A percentile compares a stretch with the other conserved stretches of the same genome.
Evolutionary conservation across 2,113 vertebrate genomes (phyloP).

Genomic region (Phrynosoma blainvillii): DNA sequence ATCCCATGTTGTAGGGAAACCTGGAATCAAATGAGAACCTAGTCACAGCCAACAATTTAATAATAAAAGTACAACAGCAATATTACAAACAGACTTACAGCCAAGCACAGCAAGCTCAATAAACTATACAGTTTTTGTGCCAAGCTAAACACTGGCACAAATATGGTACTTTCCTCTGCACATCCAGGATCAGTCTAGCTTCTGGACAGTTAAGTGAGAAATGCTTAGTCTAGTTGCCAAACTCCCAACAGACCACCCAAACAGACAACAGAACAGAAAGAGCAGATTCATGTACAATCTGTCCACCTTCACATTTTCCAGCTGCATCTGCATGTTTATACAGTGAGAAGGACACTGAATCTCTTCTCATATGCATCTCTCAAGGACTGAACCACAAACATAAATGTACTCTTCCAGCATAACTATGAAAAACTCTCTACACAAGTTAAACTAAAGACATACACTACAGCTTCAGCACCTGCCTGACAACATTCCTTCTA

Average conservation of each 20-base stretch:
- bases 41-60: conserved; percentile 51
- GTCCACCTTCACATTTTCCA: conserved; percentile 44
- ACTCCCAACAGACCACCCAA: conserved; percentile 55
- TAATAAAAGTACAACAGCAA: conserved; percentile 56
- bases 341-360: background rate
- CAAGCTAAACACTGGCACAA: conserved; percentile 51
- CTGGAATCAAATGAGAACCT: conserved; percentile 32
- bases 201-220: conserved; percentile 48
- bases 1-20: conserved; percentile 43
- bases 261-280: conserved; percentile 27
- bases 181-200: conserved; percentile 45
- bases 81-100: conserved; percentile 56
- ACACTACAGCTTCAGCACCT: conserved; percentile 7
- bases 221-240: conserved; percentile 39
- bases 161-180: conserved; percentile 43
- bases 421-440: background rate
- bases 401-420: background rate
- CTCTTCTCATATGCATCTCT: conserved; percentile 1
- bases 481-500: background rate
- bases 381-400: background rate
- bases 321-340: conserved; percentile 3
- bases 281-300: conserved; percentile 12
- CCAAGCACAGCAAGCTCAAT: conserved; percentile 47
- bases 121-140: conserved; percentile 52
- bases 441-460: background rate